A percentile compares a stretch with the other conserved stretches of the same genome.
Evolutionary conservation across 2,888 invertebrate genomes (phyloP).

Genomic region (Trissonchulus sp.): DNA sequence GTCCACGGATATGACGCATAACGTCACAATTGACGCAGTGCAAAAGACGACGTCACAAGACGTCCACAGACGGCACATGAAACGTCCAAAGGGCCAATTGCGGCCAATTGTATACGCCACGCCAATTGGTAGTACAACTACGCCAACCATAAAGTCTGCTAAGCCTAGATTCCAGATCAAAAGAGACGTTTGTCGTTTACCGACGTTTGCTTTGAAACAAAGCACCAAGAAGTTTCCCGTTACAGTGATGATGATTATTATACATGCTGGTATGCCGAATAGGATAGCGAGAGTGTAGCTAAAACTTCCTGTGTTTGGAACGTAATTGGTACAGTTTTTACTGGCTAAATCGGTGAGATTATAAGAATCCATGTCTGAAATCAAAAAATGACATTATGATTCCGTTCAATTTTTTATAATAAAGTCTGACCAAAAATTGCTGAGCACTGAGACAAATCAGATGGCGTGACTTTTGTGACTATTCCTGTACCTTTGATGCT

Average conservation of each 20-base stretch:
- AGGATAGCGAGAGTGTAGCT: conserved; percentile 25
- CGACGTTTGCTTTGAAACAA: conserved; percentile 50
- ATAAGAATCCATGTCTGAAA: no score
- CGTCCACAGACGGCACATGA: conserved; percentile 60
- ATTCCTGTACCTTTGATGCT: no score
- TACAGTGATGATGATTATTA: conserved; percentile 48
- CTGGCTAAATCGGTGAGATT: no score
- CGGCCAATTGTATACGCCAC: conserved; percentile 45
- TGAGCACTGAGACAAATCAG: no score
- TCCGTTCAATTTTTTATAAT: no score
- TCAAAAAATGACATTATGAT: no score
- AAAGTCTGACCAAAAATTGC: no score
- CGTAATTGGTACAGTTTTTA: background rate
- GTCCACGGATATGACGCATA: conserved; percentile 57
- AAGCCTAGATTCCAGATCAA: conserved; percentile 52
- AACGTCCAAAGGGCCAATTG: conserved; percentile 57
- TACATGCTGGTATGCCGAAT: conserved; percentile 44
- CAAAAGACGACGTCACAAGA: conserved; percentile 61
- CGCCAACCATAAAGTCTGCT: conserved; percentile 51
- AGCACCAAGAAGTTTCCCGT: conserved; percentile 51
- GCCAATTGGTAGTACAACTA: conserved; percentile 50
- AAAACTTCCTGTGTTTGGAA: background rate
- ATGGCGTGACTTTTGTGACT: no score
- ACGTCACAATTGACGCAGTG: conserved; percentile 61
- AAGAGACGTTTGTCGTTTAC: conserved; percentile 50